These are phyloP conservation scores for Sinodicranocentrus sp. DNA, from an alignment of 2,888 invertebrate genomes.

Conservation along the genomic window DNA sequence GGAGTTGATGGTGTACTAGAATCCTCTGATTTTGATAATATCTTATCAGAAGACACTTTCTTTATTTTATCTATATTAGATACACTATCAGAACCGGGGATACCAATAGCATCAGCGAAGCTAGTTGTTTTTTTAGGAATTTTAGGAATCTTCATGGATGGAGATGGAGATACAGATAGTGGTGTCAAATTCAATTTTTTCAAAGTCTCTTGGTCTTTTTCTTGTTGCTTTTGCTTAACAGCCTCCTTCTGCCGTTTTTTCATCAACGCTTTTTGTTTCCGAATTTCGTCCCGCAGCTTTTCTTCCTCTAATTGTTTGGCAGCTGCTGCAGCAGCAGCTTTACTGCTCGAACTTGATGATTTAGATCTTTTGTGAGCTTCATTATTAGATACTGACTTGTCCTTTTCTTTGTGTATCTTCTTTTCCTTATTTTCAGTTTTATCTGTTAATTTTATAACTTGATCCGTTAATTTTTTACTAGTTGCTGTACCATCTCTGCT, in stretches of 20 bases:
- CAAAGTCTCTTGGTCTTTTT: slow-evolving; percentile 85
- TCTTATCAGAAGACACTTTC: slow-evolving; percentile 38
- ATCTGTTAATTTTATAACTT: slow-evolving; percentile 41
- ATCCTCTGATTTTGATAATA: slow-evolving; percentile 12
- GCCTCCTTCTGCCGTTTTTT: slow-evolving; percentile 78
- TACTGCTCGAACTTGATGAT: slow-evolving; percentile 26
- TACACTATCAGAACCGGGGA: slow-evolving; percentile 70
- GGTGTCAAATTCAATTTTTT: slow-evolving; percentile 78
- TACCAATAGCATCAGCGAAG: slow-evolving; percentile 74
- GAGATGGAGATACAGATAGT: slow-evolving; percentile 23
- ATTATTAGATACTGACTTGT: slow-evolving; percentile 68
- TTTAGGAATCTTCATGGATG: slow-evolving; percentile 70
- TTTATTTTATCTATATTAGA: slow-evolving; percentile 45
- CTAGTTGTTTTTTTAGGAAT: slow-evolving; percentile 74
- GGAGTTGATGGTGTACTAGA: not conserved
- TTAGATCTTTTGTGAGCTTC: slow-evolving; percentile 56
- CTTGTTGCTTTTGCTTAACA: slow-evolving; percentile 77
- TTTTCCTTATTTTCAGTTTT: slow-evolving; percentile 47
- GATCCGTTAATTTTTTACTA: slow-evolving; percentile 37
- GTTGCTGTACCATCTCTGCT: slow-evolving; percentile 51
- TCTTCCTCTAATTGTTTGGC: slow-evolving; percentile 76
- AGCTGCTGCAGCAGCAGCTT: slow-evolving; percentile 56
- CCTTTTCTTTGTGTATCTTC: slow-evolving; percentile 48
- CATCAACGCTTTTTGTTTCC: slow-evolving; percentile 78
- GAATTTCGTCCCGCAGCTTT: slow-evolving; percentile 75